phyloP scores from a whole-genome alignment of 2,888 invertebrate genomes.

The Leptogaster cylindrica region DNA sequence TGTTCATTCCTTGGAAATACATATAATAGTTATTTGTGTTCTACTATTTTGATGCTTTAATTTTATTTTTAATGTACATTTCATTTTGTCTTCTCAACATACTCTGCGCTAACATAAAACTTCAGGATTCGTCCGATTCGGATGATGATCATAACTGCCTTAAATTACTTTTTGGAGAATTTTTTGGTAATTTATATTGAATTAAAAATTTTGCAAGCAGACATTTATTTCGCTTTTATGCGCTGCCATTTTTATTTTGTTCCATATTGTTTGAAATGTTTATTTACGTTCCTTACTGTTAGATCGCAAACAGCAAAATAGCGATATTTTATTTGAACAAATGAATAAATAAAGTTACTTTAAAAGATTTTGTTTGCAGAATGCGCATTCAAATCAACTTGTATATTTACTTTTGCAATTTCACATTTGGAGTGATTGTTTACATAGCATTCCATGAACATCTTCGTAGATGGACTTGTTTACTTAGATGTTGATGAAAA shows the following conservation, averaged over 20 bases:
- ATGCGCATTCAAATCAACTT: slow-evolving; percentile 5
- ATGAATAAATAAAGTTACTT: slow-evolving; percentile 1
- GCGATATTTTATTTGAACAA: slow-evolving; percentile 8
- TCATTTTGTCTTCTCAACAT: slow-evolving; percentile 19
- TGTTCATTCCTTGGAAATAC: background rate
- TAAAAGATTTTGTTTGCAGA: slow-evolving; percentile 6
- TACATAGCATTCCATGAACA: background rate
- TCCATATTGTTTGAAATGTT: background rate
- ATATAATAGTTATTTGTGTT: background rate
- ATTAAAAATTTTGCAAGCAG: background rate
- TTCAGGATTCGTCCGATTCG: slow-evolving; percentile 56
- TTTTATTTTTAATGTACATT: slow-evolving; percentile 15
- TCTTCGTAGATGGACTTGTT: background rate
- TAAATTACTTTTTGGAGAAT: slow-evolving; percentile 73
- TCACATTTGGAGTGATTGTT: slow-evolving; percentile 4
- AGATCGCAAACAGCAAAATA: slow-evolving; percentile 18
- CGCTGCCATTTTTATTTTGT: slow-evolving; percentile 19
- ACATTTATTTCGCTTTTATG: slow-evolving; percentile 14
- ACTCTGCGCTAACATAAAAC: slow-evolving; percentile 5
- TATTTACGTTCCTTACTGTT: background rate
- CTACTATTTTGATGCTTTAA: background rate
- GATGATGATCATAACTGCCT: slow-evolving; percentile 71
- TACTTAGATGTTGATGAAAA: slow-evolving; percentile 11
- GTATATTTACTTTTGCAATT: slow-evolving; percentile 21
- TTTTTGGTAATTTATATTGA: slow-evolving; percentile 68